phyloP scores from a whole-genome alignment of 2,797 vertebrate species.

The Pseudomugil gertrudae region DNA sequence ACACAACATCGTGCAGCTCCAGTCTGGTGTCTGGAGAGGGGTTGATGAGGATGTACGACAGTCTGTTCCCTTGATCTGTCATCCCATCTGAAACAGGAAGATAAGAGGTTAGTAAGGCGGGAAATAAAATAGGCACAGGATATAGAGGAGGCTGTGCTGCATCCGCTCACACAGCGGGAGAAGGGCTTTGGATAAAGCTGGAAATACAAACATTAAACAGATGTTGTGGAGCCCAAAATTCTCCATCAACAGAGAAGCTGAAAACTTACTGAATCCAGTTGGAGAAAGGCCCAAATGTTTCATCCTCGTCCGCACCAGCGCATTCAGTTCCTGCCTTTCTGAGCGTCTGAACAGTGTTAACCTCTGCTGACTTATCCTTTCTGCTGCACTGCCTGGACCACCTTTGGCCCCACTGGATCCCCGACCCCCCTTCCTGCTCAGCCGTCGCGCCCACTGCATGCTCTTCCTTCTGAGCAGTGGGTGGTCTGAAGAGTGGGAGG shows the following conservation, averaged over 20 bases:
- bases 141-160: slow-evolving; percentile 39
- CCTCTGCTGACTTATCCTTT: slow-evolving; percentile 87
- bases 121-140: slow-evolving; percentile 65
- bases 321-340: slow-evolving; percentile 87
- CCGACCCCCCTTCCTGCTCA: slow-evolving; percentile 85
- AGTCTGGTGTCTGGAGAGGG: slow-evolving; percentile 85
- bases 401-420: slow-evolving; percentile 78
- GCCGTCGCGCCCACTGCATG: slow-evolving; percentile 88
- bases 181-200: slow-evolving; percentile 19
- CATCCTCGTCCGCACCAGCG: slow-evolving; percentile 86
- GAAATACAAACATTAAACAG: slow-evolving; percentile 3
- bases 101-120: slow-evolving; percentile 56
- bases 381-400: slow-evolving; percentile 81
- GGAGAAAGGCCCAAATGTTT: slow-evolving; percentile 87
- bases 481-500: slow-evolving; percentile 84
- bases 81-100: slow-evolving; percentile 83
- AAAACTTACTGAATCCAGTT: slow-evolving; percentile 84
- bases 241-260: neutral
- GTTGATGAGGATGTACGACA: slow-evolving; percentile 90
- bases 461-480: slow-evolving; percentile 87
- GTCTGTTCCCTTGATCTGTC: slow-evolving; percentile 86
- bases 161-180: slow-evolving; percentile 38
- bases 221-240: neutral
- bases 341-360: slow-evolving; percentile 86
- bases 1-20: slow-evolving; percentile 88